Evolutionary conservation across 2,113 vertebrate genomes (phyloP).

Genomic region (Dipodomys merriami): DNA sequence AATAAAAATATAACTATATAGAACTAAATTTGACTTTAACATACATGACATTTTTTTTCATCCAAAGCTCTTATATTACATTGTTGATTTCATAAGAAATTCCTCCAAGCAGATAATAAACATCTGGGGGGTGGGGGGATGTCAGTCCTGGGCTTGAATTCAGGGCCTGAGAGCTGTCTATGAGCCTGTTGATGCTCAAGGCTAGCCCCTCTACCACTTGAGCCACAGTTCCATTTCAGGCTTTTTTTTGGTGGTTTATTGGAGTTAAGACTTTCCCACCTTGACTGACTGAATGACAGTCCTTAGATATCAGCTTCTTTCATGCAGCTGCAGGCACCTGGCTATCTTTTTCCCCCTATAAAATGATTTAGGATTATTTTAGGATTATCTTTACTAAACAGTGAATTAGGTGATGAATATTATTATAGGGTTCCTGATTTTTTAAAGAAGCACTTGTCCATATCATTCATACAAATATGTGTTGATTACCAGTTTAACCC

Average conservation of each 20-base stretch:
- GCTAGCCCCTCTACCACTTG: too few relatives aligned
- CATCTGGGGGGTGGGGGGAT: too few relatives aligned
- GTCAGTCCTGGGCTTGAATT: too few relatives aligned
- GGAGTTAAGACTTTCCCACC: too few relatives aligned
- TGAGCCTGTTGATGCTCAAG: too few relatives aligned
- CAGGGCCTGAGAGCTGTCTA: too few relatives aligned
- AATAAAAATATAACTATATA: background rate
- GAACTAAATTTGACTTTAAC: constrained; percentile 60
- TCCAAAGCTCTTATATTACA: background rate
- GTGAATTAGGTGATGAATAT: background rate
- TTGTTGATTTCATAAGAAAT: constrained; percentile 56
- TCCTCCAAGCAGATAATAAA: background rate
- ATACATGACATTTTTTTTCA: background rate
- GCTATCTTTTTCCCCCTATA: too few relatives aligned
- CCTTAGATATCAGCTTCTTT: too few relatives aligned
- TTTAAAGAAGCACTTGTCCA: constrained; percentile 14
- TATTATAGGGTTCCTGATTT: constrained; percentile 13
- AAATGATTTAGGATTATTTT: background rate
- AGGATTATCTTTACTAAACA: background rate
- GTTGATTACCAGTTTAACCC: constrained; percentile 33
- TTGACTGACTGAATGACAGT: too few relatives aligned
- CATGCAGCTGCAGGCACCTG: too few relatives aligned
- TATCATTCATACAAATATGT: background rate
- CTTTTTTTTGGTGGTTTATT: too few relatives aligned
- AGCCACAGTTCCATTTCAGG: too few relatives aligned